Percentiles rank a stretch among this genome's conserved stretches.
Evolutionary conservation across 2,888 invertebrate species (phyloP).

Genomic region (Cantharis lateralis): DNA sequence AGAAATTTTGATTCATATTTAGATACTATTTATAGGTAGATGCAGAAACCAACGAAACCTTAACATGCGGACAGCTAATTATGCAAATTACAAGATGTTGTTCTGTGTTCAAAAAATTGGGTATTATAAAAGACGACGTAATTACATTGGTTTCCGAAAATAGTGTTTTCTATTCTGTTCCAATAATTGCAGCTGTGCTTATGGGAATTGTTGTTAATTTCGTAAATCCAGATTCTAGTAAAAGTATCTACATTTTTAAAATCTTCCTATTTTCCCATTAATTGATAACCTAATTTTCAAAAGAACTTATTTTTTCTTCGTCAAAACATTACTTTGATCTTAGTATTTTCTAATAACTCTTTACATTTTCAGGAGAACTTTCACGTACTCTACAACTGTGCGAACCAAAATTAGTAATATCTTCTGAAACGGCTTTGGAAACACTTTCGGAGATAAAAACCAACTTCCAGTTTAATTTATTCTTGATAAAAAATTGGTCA

Average conservation of each 20-base stretch:
- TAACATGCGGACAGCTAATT: slow-evolving; percentile 59
- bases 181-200: slow-evolving; percentile 39
- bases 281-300: too few species aligned
- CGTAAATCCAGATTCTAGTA: slow-evolving; percentile 43
- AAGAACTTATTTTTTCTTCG: too few species aligned
- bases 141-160: slow-evolving; percentile 63
- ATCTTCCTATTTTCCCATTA: too few species aligned
- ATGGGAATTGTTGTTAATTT: slow-evolving; percentile 42
- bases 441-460: not conserved
- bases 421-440: slow-evolving; percentile 34
- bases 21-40: slow-evolving; percentile 31
- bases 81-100: slow-evolving; percentile 61
- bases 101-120: slow-evolving; percentile 54
- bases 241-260: slow-evolving; percentile 36
- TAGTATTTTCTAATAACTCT: too few species aligned
- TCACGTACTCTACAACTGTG: slow-evolving; percentile 35
- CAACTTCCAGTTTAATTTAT: not conserved
- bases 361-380: slow-evolving; percentile 37
- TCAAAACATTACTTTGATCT: too few species aligned
- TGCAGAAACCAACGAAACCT: slow-evolving; percentile 59
- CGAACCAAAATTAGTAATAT: slow-evolving; percentile 42
- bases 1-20: too few species aligned
- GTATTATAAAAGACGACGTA: slow-evolving; percentile 59
- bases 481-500: not conserved
- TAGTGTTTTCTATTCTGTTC: slow-evolving; percentile 57